phyloP scores from a whole-genome alignment of 64 coral and sea anemone genomes.

The Astreopora myriophthalma region DNA sequence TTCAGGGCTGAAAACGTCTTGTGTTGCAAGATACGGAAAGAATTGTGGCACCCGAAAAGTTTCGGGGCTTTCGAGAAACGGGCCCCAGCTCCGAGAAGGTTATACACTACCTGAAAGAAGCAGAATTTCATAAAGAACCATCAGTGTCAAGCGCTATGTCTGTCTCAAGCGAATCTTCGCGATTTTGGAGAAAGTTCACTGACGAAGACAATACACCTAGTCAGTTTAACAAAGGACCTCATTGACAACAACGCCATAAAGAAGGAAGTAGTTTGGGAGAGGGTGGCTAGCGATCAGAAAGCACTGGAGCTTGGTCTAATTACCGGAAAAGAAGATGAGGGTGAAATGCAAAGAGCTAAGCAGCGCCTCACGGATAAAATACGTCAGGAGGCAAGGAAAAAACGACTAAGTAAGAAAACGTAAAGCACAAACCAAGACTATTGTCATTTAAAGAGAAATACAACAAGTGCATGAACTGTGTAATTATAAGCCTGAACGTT shows the following conservation, averaged over 20 bases:
- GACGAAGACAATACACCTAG: not conserved
- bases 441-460: too few species aligned
- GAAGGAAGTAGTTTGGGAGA: conserved; percentile 24
- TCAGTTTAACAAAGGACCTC: not conserved
- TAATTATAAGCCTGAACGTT: too few species aligned
- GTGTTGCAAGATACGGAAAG: too few species aligned
- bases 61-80: too few species aligned
- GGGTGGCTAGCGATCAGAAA: not conserved
- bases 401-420: not conserved
- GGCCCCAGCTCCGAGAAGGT: not conserved
- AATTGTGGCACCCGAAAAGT: too few species aligned
- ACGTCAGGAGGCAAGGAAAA: not conserved
- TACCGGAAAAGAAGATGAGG: not conserved
- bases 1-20: too few species aligned
- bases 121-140: not conserved
- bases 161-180: not conserved
- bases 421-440: too few species aligned
- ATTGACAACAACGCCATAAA: not conserved
- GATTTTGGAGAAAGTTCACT: conserved; percentile 22
- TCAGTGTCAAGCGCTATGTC: not conserved
- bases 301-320: conserved; percentile 2
- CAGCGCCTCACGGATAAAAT: conserved; percentile 21
- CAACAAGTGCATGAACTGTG: too few species aligned
- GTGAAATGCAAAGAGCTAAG: not conserved
- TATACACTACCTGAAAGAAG: not conserved